These are phyloP conservation scores for Pygoscelis adeliae DNA, from an alignment of 2,113 vertebrate species.

Conservation along the genomic window DNA sequence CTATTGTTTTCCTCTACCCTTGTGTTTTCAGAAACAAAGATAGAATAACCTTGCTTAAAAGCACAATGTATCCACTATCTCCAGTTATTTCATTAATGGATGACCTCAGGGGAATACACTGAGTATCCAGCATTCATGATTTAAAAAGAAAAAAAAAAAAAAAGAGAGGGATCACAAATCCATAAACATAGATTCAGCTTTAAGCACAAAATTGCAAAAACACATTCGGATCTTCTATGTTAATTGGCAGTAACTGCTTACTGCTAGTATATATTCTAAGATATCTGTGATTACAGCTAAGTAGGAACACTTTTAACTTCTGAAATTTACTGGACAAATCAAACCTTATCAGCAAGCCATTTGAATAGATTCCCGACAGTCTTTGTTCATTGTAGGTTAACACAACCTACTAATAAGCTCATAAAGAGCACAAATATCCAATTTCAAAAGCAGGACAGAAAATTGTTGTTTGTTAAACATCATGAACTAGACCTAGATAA, in stretches of 20 bases:
- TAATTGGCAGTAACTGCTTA: neutral
- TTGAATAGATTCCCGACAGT: neutral
- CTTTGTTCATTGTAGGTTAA: neutral
- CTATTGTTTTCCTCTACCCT: neutral
- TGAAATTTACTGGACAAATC: neutral
- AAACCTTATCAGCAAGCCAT: neutral
- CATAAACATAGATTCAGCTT: neutral
- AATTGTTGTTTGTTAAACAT: neutral
- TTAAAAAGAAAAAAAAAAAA: neutral
- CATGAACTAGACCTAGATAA: neutral
- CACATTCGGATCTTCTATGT: neutral
- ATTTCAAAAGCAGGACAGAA: neutral
- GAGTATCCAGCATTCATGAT: neutral
- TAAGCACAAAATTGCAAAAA: neutral
- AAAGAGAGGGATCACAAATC: neutral
- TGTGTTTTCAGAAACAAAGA: neutral
- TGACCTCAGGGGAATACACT: neutral
- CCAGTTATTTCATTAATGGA: neutral
- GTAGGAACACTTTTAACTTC: neutral
- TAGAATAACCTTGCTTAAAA: neutral
- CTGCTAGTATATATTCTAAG: neutral
- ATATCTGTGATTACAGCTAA: neutral
- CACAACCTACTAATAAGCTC: neutral
- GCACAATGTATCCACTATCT: neutral
- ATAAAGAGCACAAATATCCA: neutral